Evolutionary conservation across 1,140 invertebrate species (phyloP).

Genomic region (Anagrus nilaparvatae): DNA sequence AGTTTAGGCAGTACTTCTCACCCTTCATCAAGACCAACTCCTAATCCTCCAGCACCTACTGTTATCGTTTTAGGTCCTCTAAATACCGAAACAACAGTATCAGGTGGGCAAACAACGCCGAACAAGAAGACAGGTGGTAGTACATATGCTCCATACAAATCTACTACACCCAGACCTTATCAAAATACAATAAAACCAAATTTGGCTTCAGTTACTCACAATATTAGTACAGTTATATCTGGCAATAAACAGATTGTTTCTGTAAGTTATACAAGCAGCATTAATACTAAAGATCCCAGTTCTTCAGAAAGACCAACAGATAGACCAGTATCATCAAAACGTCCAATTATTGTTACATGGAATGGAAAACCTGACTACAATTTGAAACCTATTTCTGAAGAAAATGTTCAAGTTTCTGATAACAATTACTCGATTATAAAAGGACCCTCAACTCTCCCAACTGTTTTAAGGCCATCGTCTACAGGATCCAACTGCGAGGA

Average conservation of each 20-base stretch:
- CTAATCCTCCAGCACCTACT: slow-evolving; percentile 52
- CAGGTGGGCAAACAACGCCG: too few relatives aligned
- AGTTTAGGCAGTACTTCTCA: slow-evolving; percentile 19
- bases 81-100: slow-evolving; percentile 37
- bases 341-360: slow-evolving; percentile 29
- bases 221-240: slow-evolving; percentile 38
- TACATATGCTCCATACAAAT: slow-evolving; percentile 13
- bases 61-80: slow-evolving; percentile 58
- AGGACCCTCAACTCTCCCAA: slow-evolving; percentile 9
- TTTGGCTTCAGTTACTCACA: slow-evolving; percentile 37
- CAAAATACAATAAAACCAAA: slow-evolving; percentile 30
- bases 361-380: slow-evolving; percentile 32
- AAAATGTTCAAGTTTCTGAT: too few relatives aligned
- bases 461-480: slow-evolving; percentile 8
- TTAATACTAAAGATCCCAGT: slow-evolving; percentile 37
- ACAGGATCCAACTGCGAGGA: slow-evolving; percentile 25
- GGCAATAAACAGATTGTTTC: slow-evolving; percentile 34
- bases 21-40: slow-evolving; percentile 30
- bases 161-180: slow-evolving; percentile 17
- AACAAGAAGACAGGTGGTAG: slow-evolving; percentile 15
- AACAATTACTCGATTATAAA: too few relatives aligned
- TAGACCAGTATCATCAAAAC: slow-evolving; percentile 18
- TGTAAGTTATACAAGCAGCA: slow-evolving; percentile 37
- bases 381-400: slow-evolving; percentile 28
- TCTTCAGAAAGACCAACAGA: slow-evolving; percentile 21